Base-by-base conservation (phyloP, 2,113 vertebrate species). In the Piaya cayana region DNA sequence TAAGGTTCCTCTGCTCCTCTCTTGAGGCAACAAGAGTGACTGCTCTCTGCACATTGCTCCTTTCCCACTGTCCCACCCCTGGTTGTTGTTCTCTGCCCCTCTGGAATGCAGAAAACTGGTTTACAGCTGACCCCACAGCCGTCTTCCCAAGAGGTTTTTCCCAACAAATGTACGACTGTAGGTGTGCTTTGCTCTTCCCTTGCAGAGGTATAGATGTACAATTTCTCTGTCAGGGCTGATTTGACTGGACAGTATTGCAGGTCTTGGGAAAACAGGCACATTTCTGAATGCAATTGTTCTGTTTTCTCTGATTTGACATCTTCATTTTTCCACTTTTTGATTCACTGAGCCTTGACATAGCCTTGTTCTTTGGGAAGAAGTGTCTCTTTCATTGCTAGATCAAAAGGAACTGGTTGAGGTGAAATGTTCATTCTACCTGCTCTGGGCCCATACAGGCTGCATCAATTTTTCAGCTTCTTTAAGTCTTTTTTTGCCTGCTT, bases 281-380 rank as follows among this genome's bases (percentile, higher is more conserved):
- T 47, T 88, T 88, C 64, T 52, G 69, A 60, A 53, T 18, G 27
- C 1, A 3, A 1, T 27, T 80, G 50, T 85, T 80, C 63, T 63
- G 9, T 59, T 76, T 25, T 58, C 75, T 82, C 75, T 1, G 1
- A n/a, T 74, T 77, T 69, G 62, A 72, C 3, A 1, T 67, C 63
- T 58, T 77, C 3, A 2, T n/a, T 69, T 93, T 93, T 77, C 47
- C 15, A 26, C 17, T 15, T 83, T 83, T 71, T 59, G 47, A 84
- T 77, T 90, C 42, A 19, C 26, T 0, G 1, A 80, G 71, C 59
- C 10, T 15, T 42, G 23, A 74, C 59, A 32, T 53, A 2, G 4
- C 84, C 78, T 60, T 47, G 22, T 52, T 85, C 75, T 68, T 74
- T 32, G 82, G 55, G 75, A 76, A 87, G 21, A 85, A 74, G 67